A percentile compares a stretch with the other conserved stretches of the same genome.
These are phyloP conservation scores for Montipora cactus DNA, from an alignment of 64 coral and sea anemone species.

Conservation along the genomic window DNA sequence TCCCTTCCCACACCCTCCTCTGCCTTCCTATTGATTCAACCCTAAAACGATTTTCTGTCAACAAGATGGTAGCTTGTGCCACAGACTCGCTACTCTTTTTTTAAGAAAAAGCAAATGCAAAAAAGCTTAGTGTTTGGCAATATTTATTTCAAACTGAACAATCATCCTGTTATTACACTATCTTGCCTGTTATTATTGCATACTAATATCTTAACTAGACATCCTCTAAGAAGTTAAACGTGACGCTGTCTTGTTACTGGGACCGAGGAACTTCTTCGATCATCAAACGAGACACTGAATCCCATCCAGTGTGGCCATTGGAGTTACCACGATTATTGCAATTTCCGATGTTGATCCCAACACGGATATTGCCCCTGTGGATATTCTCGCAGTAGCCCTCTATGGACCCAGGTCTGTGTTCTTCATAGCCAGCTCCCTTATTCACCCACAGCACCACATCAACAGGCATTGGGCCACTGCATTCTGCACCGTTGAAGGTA, in stretches of 20 bases:
- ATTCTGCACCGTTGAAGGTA: constrained; percentile 30
- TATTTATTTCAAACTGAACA: too few relatives aligned
- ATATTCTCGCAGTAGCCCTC: constrained; percentile 33
- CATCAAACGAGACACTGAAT: constrained; percentile 21
- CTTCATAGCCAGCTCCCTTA: not conserved
- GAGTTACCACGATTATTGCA: not conserved
- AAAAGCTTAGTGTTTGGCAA: too few relatives aligned
- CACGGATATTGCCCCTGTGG: constrained; percentile 16
- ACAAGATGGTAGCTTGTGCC: too few relatives aligned
- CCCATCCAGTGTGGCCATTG: not conserved
- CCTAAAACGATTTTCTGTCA: too few relatives aligned
- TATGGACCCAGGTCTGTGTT: constrained; percentile 16
- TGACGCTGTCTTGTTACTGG: not conserved
- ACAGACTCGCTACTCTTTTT: too few relatives aligned
- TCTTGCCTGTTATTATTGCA: too few relatives aligned
- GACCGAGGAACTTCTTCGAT: constrained; percentile 36
- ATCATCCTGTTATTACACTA: too few relatives aligned
- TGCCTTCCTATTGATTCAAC: too few relatives aligned
- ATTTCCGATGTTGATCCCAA: constrained; percentile 37
- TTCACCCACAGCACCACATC: not conserved
- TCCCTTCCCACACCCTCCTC: too few relatives aligned
- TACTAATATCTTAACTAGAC: too few relatives aligned
- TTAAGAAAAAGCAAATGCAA: too few relatives aligned
- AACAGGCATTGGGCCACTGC: constrained; percentile 8
- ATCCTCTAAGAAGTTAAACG: too few relatives aligned